Percentiles rank a stretch among this genome's conserved stretches.
phyloP scores from a whole-genome alignment of 1,140 invertebrate genomes.

The Drosophila kurseongensis region DNA sequence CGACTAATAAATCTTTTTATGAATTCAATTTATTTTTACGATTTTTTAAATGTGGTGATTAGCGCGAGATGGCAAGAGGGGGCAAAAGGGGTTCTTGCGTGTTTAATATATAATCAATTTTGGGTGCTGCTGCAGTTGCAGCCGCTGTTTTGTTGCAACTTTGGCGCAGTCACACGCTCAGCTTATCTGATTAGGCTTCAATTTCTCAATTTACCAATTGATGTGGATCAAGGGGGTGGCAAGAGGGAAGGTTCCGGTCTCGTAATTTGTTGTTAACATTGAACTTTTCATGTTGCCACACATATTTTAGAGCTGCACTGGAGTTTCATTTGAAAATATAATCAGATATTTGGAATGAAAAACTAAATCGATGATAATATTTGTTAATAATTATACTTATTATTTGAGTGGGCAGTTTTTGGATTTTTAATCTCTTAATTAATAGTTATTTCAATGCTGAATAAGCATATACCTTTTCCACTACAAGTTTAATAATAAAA shows the following conservation, averaged over 20 bases:
- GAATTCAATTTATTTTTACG: conserved; percentile 77
- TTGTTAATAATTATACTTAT: background rate
- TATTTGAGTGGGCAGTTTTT: no score
- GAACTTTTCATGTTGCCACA: conserved; percentile 64
- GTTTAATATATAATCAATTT: conserved; percentile 83
- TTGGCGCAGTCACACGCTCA: conserved; percentile 67
- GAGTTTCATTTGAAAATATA: background rate
- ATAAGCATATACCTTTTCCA: no score
- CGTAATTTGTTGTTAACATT: conserved; percentile 70
- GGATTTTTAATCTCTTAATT: no score
- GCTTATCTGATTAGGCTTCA: conserved; percentile 78
- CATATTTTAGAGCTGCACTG: conserved; percentile 12
- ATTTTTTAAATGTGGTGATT: conserved; percentile 71
- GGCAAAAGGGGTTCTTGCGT: conserved; percentile 49
- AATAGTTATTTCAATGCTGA: no score
- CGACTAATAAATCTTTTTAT: conserved; percentile 80
- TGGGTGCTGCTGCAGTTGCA: conserved; percentile 34
- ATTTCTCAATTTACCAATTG: conserved; percentile 78
- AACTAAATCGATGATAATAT: conserved; percentile 6
- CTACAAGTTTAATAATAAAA: no score
- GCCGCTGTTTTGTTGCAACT: conserved; percentile 20
- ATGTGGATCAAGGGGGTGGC: conserved; percentile 37
- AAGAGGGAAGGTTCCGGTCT: conserved; percentile 14
- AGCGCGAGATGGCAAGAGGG: conserved; percentile 2
- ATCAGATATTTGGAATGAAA: conserved; percentile 15